phyloP scores from a whole-genome alignment of 1,140 invertebrate genomes.

The Formica selysi region DNA sequence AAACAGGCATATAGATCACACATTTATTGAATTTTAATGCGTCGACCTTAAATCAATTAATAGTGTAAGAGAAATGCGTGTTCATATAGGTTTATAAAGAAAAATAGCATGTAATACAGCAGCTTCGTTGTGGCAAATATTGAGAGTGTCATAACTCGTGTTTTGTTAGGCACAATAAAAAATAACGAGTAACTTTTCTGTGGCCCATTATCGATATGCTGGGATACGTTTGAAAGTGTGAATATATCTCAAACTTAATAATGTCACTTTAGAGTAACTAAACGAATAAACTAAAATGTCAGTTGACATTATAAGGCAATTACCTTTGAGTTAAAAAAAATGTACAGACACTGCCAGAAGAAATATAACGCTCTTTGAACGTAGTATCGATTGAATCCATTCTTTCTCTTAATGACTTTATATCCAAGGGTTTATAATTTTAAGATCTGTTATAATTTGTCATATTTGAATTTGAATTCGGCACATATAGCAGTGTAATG shows the following conservation, averaged over 20 bases:
- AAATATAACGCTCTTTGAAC: conserved; percentile 72
- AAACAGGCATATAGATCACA: conserved; percentile 40
- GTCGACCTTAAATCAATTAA: conserved; percentile 70
- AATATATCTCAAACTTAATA: conserved; percentile 56
- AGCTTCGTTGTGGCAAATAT: conserved; percentile 73
- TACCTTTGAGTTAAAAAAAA: conserved; percentile 65
- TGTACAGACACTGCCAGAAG: conserved; percentile 72
- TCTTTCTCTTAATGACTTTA: conserved; percentile 63
- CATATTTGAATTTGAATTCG: background rate
- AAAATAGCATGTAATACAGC: conserved; percentile 65
- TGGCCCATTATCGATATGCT: conserved; percentile 46
- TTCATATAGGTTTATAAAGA: conserved; percentile 79
- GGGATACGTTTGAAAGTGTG: conserved; percentile 61
- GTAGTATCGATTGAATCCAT: conserved; percentile 63
- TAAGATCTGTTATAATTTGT: conserved; percentile 54
- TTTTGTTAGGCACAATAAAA: conserved; percentile 65
- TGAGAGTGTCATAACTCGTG: conserved; percentile 44
- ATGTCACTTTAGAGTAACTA: conserved; percentile 15
- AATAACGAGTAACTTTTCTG: conserved; percentile 64
- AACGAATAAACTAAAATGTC: conserved; percentile 52
- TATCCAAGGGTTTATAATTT: conserved; percentile 59
- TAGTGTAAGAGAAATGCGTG: conserved; percentile 77
- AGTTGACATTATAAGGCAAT: conserved; percentile 55
- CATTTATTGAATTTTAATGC: conserved; percentile 61
- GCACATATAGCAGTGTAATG: background rate